phyloP scores from a whole-genome alignment of 2,113 vertebrate species.

The Gymnobelideus leadbeateri region DNA sequence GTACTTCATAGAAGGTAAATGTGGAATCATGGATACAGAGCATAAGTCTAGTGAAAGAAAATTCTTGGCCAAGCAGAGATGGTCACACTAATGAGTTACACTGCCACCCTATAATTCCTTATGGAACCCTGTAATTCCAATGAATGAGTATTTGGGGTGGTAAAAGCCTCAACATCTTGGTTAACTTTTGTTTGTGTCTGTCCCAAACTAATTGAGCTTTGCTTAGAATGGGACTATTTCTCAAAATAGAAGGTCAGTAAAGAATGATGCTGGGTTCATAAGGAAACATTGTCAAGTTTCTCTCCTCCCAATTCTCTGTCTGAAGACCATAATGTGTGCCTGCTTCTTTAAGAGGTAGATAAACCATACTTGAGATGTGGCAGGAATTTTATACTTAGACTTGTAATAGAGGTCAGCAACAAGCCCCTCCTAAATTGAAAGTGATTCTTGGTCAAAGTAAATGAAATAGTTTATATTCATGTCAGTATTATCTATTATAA shows the following conservation, averaged over 20 bases:
- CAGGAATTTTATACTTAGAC: not conserved
- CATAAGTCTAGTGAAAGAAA: not conserved
- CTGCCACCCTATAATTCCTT: not conserved
- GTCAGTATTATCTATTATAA: not conserved
- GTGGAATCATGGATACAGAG: not conserved
- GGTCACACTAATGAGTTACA: not conserved
- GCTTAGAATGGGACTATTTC: not conserved
- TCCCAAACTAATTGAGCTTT: not conserved
- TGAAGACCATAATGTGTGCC: not conserved
- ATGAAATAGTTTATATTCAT: not conserved
- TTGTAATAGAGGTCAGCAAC: not conserved
- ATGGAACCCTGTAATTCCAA: not conserved
- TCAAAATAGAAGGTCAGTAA: not conserved
- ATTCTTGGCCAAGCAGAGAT: not conserved
- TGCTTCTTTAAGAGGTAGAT: not conserved
- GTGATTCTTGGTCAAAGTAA: not conserved
- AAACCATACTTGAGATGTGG: not conserved
- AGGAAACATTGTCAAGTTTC: not conserved
- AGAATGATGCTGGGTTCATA: not conserved
- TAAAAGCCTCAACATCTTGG: not conserved
- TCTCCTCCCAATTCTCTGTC: not conserved
- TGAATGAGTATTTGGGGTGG: not conserved
- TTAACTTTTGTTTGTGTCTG: not conserved
- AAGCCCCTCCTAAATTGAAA: not conserved
- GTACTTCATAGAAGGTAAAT: not conserved